phyloP scores from a whole-genome alignment of 2,113 vertebrate species.

The Arenaria interpres region DNA sequence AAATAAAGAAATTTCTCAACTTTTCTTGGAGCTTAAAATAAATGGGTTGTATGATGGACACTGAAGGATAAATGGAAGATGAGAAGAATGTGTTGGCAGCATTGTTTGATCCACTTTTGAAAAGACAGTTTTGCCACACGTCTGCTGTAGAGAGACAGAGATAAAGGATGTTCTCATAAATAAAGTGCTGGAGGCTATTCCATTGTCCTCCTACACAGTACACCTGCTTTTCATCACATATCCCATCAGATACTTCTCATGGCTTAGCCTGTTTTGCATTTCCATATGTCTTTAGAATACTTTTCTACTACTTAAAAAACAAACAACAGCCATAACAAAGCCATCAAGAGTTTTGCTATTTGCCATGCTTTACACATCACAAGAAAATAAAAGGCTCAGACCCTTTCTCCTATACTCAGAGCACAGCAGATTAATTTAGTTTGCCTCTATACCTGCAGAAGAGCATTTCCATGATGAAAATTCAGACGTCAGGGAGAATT shows the following conservation, averaged over 20 bases:
- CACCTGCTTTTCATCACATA: conserved; percentile 32
- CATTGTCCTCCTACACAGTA: conserved; percentile 4
- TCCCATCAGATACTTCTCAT: background rate
- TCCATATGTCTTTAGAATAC: conserved; percentile 14
- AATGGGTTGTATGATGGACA: background rate
- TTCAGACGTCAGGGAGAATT: conserved; percentile 52
- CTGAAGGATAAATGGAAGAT: background rate
- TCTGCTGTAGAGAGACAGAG: background rate
- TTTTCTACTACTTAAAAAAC: conserved; percentile 6
- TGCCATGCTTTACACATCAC: background rate
- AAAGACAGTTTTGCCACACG: background rate
- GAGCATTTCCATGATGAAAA: conserved; percentile 53
- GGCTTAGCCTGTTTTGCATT: background rate
- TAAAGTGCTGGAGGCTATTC: background rate
- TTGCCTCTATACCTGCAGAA: conserved; percentile 45
- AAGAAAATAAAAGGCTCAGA: background rate
- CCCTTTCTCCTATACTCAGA: background rate
- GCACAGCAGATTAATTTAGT: conserved; percentile 44
- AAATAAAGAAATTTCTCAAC: conserved; percentile 15
- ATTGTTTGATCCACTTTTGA: background rate
- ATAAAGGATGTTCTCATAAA: conserved; percentile 29
- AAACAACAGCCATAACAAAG: background rate
- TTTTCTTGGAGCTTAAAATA: background rate
- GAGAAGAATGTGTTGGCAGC: background rate
- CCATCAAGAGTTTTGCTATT: background rate